A percentile compares a stretch with the other conserved stretches of the same genome.
phyloP scores from a whole-genome alignment of 2,797 vertebrate genomes.

The Spinus olivaceus region DNA sequence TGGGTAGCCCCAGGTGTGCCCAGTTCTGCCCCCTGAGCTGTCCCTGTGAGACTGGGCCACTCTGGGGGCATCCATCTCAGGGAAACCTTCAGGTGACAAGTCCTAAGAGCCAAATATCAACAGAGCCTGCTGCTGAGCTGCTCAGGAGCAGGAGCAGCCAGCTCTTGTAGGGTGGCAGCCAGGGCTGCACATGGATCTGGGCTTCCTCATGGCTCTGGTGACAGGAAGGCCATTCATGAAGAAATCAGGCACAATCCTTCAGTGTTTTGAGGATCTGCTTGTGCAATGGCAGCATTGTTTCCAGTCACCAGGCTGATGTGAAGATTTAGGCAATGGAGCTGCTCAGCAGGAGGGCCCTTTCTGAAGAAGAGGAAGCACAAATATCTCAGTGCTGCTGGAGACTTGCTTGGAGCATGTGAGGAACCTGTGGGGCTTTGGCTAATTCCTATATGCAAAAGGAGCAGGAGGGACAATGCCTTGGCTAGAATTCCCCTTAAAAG shows the following conservation, averaged over 20 bases:
- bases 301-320: neutral
- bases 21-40: rapidly evolving
- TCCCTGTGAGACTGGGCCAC: rapidly evolving
- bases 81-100: rapidly evolving
- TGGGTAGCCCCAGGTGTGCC: neutral
- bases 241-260: neutral
- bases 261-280: neutral
- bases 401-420: neutral
- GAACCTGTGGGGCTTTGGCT: neutral
- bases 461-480: neutral
- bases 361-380: neutral
- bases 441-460: neutral
- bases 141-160: neutral
- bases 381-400: neutral
- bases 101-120: neutral
- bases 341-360: neutral
- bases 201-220: conserved; percentile 1
- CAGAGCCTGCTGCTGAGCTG: neutral
- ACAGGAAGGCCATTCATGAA: conserved; percentile 21
- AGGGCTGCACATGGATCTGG: neutral
- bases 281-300: conserved; percentile 44
- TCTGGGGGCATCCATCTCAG: neutral
- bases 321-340: neutral
- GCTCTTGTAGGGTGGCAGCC: neutral
- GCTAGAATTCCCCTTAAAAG: neutral